phyloP scores from a whole-genome alignment of 2,797 vertebrate species.

The Falco peregrinus region DNA sequence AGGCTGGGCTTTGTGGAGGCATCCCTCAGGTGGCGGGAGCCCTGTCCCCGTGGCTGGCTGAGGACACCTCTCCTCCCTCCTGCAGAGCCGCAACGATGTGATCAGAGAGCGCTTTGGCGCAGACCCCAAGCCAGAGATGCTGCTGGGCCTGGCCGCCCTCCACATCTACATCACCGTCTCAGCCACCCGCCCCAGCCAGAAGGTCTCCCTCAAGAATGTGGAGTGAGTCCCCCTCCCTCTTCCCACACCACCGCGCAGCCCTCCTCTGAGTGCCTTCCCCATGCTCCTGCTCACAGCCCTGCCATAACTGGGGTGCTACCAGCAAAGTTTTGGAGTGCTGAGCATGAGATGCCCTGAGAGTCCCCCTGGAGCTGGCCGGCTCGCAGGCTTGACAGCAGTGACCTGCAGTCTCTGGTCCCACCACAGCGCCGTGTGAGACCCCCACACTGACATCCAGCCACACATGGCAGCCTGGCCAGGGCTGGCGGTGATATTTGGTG shows the following conservation, averaged over 20 bases:
- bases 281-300: background rate
- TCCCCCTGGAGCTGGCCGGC: background rate
- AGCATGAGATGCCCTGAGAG: background rate
- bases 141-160: conserved; percentile 91
- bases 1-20: background rate
- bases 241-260: rapidly evolving
- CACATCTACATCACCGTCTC: conserved; percentile 99
- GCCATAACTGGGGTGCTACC: background rate
- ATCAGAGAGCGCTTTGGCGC: conserved; percentile 95
- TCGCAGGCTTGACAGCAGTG: background rate
- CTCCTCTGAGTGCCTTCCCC: background rate
- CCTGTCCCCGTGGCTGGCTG: background rate
- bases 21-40: background rate
- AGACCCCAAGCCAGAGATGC: conserved; percentile 94
- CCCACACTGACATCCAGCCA: background rate
- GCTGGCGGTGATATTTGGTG: background rate
- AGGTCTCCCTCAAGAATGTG: conserved; percentile 97
- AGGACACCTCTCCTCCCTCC: background rate
- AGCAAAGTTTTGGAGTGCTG: rapidly evolving
- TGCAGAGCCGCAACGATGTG: conserved; percentile 96
- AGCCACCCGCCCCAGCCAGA: conserved; percentile 93
- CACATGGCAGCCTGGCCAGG: background rate
- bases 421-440: rapidly evolving
- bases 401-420: background rate
- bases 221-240: conserved; percentile 85